Conservation (phyloP, 2,888 invertebrate species). For the Erannis defoliaria region DNA sequence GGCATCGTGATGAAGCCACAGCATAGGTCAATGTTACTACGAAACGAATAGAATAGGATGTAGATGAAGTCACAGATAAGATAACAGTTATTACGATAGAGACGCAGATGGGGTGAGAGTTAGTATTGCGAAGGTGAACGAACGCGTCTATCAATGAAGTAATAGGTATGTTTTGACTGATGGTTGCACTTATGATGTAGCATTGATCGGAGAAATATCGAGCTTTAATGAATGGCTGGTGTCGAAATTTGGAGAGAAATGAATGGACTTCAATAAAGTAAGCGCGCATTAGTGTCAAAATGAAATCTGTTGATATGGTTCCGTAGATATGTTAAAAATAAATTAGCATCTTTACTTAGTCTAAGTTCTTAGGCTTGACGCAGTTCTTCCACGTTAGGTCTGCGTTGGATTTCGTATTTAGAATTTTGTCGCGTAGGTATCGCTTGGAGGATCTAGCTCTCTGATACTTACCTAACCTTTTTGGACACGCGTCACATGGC, state of each 20-base stretch:
- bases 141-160: conserved; percentile 40
- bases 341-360: too few relatives aligned
- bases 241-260: conserved; percentile 23
- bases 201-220: conserved; percentile 41
- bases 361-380: too few relatives aligned
- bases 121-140: conserved; percentile 29
- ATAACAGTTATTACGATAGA: conserved; percentile 5
- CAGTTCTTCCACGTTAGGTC: too few relatives aligned
- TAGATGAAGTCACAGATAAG: neutral
- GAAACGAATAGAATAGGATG: conserved; percentile 4
- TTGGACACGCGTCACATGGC: too few relatives aligned
- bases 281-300: neutral
- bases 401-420: too few relatives aligned
- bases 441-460: too few relatives aligned
- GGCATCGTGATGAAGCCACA: conserved; percentile 29
- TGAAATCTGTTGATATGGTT: neutral
- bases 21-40: conserved; percentile 19
- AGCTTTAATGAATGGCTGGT: conserved; percentile 29
- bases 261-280: conserved; percentile 18
- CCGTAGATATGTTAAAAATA: too few relatives aligned
- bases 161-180: conserved; percentile 38
- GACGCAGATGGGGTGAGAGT: conserved; percentile 7
- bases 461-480: too few relatives aligned
- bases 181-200: conserved; percentile 41
- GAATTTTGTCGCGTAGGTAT: too few relatives aligned